A percentile compares a stretch with the other conserved stretches of the same genome.
phyloP scores from a whole-genome alignment of 2,797 vertebrate species.

The Cygnus olor region DNA sequence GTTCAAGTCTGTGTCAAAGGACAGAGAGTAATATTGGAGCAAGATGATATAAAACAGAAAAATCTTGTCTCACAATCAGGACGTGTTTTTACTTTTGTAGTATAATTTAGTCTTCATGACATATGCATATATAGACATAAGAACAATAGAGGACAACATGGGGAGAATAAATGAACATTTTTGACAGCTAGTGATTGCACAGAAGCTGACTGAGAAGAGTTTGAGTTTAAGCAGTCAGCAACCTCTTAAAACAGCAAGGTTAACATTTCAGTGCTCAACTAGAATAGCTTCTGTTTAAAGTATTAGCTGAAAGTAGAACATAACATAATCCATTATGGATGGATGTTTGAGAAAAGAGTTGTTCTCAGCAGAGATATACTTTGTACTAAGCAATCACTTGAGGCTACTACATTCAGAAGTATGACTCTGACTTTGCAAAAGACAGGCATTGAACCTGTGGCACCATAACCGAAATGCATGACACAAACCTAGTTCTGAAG shows the following conservation, averaged over 20 bases:
- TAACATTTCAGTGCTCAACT: slow-evolving; percentile 18
- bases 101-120: background rate
- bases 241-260: background rate
- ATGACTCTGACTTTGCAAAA: background rate
- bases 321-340: slow-evolving; percentile 54
- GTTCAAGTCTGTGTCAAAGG: background rate
- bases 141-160: background rate
- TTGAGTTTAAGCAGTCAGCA: slow-evolving; percentile 5
- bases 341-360: slow-evolving; percentile 34
- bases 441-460: background rate
- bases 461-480: background rate
- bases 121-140: background rate
- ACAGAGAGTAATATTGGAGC: background rate
- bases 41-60: background rate
- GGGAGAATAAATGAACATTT: background rate
- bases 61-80: background rate
- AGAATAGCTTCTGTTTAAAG: background rate
- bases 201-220: background rate
- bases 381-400: background rate
- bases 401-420: background rate
- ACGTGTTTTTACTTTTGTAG: background rate
- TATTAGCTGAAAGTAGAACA: slow-evolving; percentile 19
- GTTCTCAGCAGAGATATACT: slow-evolving; percentile 36
- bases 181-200: background rate
- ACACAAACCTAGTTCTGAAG: background rate